Evolutionary conservation across 2,113 vertebrate species (phyloP).

Genomic region (Hassar affinis): DNA sequence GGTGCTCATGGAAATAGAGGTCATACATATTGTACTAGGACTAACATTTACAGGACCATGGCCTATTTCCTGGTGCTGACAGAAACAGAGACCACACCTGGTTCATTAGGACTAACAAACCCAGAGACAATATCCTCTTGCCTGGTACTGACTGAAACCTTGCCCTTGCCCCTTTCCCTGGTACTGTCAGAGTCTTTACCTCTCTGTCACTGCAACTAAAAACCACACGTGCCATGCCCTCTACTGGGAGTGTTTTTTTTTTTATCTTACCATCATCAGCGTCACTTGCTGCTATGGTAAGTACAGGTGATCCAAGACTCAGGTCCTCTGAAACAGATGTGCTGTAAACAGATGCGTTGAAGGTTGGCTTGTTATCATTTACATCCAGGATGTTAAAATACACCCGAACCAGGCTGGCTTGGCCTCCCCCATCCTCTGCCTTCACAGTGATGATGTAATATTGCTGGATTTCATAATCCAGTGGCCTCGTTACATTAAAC

Average conservation of each 20-base stretch:
- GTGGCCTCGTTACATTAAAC: slow-evolving; percentile 84
- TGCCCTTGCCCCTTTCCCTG: not conserved
- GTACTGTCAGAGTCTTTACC: not conserved
- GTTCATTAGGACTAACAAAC: not conserved
- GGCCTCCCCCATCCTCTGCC: slow-evolving; percentile 87
- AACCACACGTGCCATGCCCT: not conserved
- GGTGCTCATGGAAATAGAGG: not conserved
- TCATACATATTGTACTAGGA: not conserved
- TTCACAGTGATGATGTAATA: slow-evolving; percentile 85
- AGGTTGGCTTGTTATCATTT: slow-evolving; percentile 87
- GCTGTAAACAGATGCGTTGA: slow-evolving; percentile 79
- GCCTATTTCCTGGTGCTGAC: not conserved
- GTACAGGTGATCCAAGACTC: slow-evolving; percentile 75
- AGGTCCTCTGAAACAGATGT: slow-evolving; percentile 84
- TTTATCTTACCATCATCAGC: slow-evolving; percentile 82
- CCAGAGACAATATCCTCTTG: not conserved
- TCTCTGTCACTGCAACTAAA: not conserved
- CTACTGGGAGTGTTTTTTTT: not conserved
- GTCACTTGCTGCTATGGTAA: slow-evolving; percentile 82
- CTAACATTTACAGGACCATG: not conserved
- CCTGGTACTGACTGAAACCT: not conserved
- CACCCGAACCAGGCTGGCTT: slow-evolving; percentile 79
- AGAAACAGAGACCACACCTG: not conserved
- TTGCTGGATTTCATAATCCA: slow-evolving; percentile 88
- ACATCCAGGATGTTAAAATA: slow-evolving; percentile 94